phyloP scores from a whole-genome alignment of 2,113 vertebrate genomes.

The Cacatua alba region DNA sequence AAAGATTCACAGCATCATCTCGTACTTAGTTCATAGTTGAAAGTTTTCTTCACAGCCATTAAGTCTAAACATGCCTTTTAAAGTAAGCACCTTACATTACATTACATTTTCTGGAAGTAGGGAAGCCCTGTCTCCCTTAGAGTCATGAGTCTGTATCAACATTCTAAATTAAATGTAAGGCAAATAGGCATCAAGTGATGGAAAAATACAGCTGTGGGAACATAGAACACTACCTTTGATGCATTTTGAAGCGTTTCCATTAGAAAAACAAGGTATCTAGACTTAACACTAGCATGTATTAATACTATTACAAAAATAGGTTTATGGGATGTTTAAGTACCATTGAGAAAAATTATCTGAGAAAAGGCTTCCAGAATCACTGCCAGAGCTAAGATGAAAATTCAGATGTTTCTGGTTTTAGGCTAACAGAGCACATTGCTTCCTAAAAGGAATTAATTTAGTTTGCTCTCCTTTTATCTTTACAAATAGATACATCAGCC shows the following conservation, averaged over 20 bases:
- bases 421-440: neutral
- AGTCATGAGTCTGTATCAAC: neutral
- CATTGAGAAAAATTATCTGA: neutral
- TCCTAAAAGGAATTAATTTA: slow-evolving; percentile 8
- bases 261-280: neutral
- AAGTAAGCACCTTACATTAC: neutral
- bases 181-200: neutral
- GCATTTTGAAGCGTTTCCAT: neutral
- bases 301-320: neutral
- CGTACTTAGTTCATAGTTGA: neutral
- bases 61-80: neutral
- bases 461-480: slow-evolving; percentile 30
- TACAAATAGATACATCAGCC: neutral
- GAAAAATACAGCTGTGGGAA: neutral
- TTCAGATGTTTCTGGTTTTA: neutral
- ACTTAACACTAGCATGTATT: neutral
- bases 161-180: neutral
- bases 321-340: neutral
- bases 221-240: neutral
- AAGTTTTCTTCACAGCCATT: neutral
- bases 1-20: neutral
- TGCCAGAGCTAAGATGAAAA: neutral
- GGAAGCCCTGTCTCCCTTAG: neutral
- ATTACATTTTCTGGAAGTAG: neutral
- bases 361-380: neutral